phyloP scores from a whole-genome alignment of 2,888 invertebrate genomes.

The Aethes cnicana region DNA sequence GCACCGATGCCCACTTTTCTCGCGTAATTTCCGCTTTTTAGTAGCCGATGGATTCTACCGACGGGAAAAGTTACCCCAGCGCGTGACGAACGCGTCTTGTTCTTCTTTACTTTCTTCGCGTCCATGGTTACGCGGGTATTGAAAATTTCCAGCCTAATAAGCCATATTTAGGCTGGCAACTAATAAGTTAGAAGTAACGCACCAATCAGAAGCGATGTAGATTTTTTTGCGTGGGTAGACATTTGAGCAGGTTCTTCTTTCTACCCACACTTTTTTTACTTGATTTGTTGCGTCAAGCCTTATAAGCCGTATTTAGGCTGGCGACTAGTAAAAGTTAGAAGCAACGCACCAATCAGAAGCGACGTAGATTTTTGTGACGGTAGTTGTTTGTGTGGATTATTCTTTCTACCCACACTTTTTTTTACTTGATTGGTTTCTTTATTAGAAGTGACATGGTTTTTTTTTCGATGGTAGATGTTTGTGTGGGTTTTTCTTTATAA shows the following conservation, averaged over 20 bases:
- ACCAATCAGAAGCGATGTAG: background rate
- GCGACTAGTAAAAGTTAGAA: slow-evolving; percentile 14
- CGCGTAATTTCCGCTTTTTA: slow-evolving; percentile 19
- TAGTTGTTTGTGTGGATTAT: too few relatives aligned
- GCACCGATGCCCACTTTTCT: slow-evolving; percentile 13
- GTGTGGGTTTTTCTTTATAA: too few relatives aligned
- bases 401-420: too few relatives aligned
- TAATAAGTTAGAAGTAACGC: slow-evolving; percentile 1
- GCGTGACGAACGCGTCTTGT: slow-evolving; percentile 18
- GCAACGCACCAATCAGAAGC: background rate
- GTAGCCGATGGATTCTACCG: slow-evolving; percentile 13
- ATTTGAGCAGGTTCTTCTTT: too few relatives aligned
- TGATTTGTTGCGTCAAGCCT: too few relatives aligned
- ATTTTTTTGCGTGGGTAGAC: too few relatives aligned
- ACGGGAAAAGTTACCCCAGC: slow-evolving; percentile 22
- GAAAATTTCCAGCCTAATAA: background rate
- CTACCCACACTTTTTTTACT: too few relatives aligned
- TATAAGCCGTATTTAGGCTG: background rate
- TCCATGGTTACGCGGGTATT: slow-evolving; percentile 4
- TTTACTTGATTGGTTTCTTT: too few relatives aligned
- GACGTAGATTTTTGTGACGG: too few relatives aligned
- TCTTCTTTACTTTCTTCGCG: slow-evolving; percentile 11
- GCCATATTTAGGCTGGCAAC: background rate
- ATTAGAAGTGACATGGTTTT: background rate
- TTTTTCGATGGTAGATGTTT: too few relatives aligned